Conservation (phyloP, 2,113 vertebrate species). For the Pontoporia blainvillei region DNA sequence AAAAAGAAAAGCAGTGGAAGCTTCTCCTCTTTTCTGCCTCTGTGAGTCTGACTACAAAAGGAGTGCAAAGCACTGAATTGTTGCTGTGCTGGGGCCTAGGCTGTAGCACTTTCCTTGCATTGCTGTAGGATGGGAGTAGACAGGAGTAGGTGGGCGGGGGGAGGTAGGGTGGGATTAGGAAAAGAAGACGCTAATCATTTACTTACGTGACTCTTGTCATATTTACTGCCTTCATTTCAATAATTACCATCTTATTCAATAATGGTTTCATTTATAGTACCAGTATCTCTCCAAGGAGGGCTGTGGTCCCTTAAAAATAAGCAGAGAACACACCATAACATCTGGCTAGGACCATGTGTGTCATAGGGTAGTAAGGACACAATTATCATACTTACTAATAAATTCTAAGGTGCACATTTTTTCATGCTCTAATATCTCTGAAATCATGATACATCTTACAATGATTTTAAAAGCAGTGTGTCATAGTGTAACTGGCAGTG, state of each 20-base stretch:
- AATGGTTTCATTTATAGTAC: neutral
- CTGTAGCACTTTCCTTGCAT: neutral
- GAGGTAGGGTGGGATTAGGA: neutral
- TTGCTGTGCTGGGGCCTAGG: neutral
- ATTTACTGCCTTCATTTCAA: neutral
- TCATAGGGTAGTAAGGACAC: neutral
- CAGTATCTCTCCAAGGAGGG: neutral
- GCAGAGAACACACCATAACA: neutral
- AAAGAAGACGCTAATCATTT: neutral
- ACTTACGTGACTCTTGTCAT: neutral
- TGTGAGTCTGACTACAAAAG: neutral
- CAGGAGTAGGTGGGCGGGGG: neutral
- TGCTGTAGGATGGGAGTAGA: neutral
- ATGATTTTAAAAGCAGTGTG: neutral
- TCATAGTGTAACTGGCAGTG: neutral
- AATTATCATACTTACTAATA: neutral
- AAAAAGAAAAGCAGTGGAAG: neutral
- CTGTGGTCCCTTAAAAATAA: neutral
- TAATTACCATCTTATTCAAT: neutral
- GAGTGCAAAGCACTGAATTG: neutral
- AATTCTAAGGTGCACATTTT: neutral
- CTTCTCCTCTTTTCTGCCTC: neutral
- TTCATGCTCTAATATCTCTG: neutral
- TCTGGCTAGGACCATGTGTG: neutral
- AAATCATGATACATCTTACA: neutral